Evolutionary conservation across 2,113 vertebrate genomes (phyloP).

Genomic region (Balaeniceps rex): DNA sequence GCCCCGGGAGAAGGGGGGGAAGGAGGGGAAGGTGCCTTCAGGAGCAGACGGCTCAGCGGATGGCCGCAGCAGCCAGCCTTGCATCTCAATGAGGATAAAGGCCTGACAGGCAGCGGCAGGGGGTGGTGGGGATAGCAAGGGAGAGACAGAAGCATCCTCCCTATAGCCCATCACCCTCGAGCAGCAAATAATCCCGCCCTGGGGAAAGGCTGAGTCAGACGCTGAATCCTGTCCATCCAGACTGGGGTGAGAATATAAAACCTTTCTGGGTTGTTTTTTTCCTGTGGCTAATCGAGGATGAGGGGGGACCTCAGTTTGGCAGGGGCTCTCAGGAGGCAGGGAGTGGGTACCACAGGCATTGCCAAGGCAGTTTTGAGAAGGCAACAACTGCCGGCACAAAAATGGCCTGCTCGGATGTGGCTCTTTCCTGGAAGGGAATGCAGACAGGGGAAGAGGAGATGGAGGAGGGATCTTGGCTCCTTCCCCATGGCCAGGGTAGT

Average conservation of each 20-base stretch:
- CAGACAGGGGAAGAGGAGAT: background rate
- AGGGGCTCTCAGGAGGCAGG: slow-evolving; percentile 5
- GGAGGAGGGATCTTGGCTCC: background rate
- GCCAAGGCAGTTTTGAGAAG: background rate
- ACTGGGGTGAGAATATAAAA: background rate
- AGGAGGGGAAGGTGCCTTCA: slow-evolving; percentile 44
- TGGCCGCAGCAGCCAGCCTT: background rate
- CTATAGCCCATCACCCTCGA: background rate
- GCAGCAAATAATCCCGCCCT: background rate
- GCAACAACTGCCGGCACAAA: background rate
- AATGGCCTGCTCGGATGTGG: background rate
- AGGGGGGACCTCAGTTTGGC: background rate
- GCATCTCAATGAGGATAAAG: slow-evolving; percentile 64
- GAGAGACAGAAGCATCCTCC: background rate
- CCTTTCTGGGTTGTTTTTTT: background rate
- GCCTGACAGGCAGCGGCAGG: background rate
- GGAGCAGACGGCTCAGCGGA: slow-evolving; percentile 48
- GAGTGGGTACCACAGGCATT: background rate
- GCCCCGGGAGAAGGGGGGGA: slow-evolving; percentile 33
- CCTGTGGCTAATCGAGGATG: background rate
- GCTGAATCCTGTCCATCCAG: background rate
- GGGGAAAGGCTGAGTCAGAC: background rate
- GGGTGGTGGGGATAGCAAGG: background rate
- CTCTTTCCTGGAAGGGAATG: background rate
- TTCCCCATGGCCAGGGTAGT: background rate